Evolutionary conservation across 2,113 vertebrate genomes (phyloP), one percentile per base, ranked within the genome.

Genomic region (Mirza zaza): DNA sequence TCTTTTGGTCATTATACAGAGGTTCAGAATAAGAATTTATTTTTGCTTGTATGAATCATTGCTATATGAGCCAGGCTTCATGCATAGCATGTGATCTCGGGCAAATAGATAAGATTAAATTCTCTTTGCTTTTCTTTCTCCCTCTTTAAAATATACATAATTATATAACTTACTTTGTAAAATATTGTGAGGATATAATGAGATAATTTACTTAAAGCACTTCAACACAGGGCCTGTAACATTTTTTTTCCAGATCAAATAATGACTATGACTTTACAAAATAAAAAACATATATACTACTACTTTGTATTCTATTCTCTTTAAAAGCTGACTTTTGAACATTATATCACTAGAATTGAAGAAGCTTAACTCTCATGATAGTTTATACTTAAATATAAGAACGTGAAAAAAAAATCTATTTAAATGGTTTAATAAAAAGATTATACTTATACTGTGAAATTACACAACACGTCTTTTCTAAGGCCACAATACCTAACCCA

Each of bases 131-230:
- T 87, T 88, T 1, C 13, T n/a, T 91, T 55, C 14, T 79, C 11
- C 11, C 10, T 39, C 61, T 95, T 90, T 76, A 88, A 95, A 93
- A 94, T 57, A 52, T 23, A 83, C 68, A 77, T 29, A 52, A 80
- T 61, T 87, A 27, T 65, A 42, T 65, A 59, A 71, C 21, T 48
- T 34, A 45, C 10, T 52, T 89, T 45, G 29, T n/a, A 85, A 96
- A 93, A 85, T 21, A 82, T 32, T 84, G 55, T n/a, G 7, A 97
- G 70, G 32, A 48, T 84, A 6, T 57, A 48, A 92, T 80, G 5
- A 85, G 55, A 75, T 75, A 21, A 76, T 65, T 96, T 57, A 39
- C 55, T 68, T 85, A 85, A 84, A 92, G 20, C 4, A 45, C 18
- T 96, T 93, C 63, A 61, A 48, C 25, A 67, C 8, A 87, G 52